Conservation (phyloP, 2,113 vertebrate genomes). For the Perca flavescens region DNA sequence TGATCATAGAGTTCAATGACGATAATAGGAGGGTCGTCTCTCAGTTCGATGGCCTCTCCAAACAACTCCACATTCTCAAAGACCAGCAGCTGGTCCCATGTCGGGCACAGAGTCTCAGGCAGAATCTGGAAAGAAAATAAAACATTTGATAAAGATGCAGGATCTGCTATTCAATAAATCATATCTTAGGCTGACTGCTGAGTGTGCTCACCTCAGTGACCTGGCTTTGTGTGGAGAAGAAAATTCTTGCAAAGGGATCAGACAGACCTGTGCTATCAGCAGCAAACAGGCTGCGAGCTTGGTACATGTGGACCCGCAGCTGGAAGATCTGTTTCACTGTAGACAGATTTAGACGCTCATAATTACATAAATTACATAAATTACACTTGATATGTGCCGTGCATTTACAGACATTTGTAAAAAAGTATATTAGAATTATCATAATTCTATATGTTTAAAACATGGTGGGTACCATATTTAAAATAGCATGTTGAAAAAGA, state of each 20-base stretch:
- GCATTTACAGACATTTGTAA: neutral
- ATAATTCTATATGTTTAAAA: neutral
- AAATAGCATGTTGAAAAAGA: neutral
- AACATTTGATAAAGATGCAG: neutral
- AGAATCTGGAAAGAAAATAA: conserved; percentile 83
- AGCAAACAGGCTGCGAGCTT: conserved; percentile 94
- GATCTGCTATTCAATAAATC: neutral
- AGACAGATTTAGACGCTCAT: neutral
- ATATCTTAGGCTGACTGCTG: rapidly evolving
- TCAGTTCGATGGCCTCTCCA: conserved; percentile 90
- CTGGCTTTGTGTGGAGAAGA: conserved; percentile 97
- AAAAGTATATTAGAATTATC: neutral
- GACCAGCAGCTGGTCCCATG: conserved; percentile 96
- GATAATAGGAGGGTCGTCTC: conserved; percentile 95
- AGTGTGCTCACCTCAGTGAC: conserved; percentile 91
- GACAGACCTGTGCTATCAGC: conserved; percentile 96
- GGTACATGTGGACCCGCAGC: conserved; percentile 97
- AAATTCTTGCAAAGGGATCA: conserved; percentile 94
- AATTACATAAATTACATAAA: neutral
- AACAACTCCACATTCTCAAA: conserved; percentile 94
- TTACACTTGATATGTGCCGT: neutral
- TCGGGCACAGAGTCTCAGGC: conserved; percentile 95
- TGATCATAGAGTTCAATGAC: conserved; percentile 97
- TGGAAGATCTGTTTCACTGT: conserved; percentile 98
- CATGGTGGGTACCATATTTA: neutral